phyloP scores from a whole-genome alignment of 2,113 vertebrate genomes.

The Phylloscopus whistleri region DNA sequence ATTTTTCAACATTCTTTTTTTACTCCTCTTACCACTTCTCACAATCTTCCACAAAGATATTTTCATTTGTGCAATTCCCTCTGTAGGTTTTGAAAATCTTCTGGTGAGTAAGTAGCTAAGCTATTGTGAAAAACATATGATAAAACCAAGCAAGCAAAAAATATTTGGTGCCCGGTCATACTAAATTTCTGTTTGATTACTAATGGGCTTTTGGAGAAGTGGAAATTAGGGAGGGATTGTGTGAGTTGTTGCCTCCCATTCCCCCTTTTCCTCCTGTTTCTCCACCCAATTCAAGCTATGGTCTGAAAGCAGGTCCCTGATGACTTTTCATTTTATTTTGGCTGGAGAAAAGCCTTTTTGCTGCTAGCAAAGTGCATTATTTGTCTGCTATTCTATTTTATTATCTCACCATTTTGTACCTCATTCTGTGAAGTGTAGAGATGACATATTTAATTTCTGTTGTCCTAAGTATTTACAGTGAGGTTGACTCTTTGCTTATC shows the following conservation, averaged over 20 bases:
- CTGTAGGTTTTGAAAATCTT: not conserved
- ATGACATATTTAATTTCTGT: not conserved
- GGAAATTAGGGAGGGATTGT: not conserved
- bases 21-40: not conserved
- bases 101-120: not conserved
- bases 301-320: not conserved
- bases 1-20: not conserved
- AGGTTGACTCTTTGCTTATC: not conserved
- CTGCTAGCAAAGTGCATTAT: not conserved
- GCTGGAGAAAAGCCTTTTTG: not conserved
- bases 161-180: not conserved
- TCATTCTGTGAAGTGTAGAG: not conserved
- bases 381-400: not conserved
- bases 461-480: not conserved
- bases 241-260: not conserved
- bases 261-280: not conserved
- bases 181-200: not conserved
- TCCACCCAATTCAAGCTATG: not conserved
- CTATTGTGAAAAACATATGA: not conserved
- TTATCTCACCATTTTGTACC: not conserved
- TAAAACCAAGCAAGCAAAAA: not conserved
- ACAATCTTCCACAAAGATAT: not conserved
- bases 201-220: not conserved
- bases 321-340: not conserved
- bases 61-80: not conserved